These are phyloP conservation scores for Chaetophractus vellerosus DNA, from an alignment of 2,797 vertebrate genomes.

Conservation along the genomic window DNA sequence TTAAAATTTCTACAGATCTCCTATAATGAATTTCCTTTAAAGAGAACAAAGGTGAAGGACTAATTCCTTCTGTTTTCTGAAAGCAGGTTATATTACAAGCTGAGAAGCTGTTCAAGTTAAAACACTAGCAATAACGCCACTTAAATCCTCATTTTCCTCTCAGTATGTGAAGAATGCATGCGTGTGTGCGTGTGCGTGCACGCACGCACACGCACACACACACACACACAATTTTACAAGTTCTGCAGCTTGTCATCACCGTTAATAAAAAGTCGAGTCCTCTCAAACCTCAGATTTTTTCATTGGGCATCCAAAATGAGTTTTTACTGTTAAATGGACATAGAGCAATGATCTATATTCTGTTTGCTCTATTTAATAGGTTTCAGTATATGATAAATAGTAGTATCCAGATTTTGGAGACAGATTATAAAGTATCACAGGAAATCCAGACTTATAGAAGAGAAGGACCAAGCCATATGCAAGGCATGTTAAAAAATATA, in stretches of 20 bases:
- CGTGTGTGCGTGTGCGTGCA: background rate
- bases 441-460: background rate
- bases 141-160: background rate
- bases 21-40: background rate
- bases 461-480: background rate
- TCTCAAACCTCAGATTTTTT: background rate
- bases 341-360: background rate
- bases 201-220: no score
- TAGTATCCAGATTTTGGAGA: background rate
- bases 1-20: background rate
- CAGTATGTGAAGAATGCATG: background rate
- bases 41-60: background rate
- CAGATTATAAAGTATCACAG: background rate
- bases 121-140: background rate
- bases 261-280: background rate
- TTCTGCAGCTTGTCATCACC: background rate
- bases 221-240: background rate
- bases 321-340: background rate
- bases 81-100: background rate
- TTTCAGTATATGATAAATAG: background rate
- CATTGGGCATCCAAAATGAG: background rate
- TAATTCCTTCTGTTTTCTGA: background rate
- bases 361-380: background rate
- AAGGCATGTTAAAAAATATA: background rate
- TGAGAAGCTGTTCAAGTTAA: slow-evolving; percentile 14